Evolutionary conservation across 1,140 invertebrate genomes (phyloP), one percentile per base, ranked within the genome.

Genomic region (Paraescarpia echinospica): DNA sequence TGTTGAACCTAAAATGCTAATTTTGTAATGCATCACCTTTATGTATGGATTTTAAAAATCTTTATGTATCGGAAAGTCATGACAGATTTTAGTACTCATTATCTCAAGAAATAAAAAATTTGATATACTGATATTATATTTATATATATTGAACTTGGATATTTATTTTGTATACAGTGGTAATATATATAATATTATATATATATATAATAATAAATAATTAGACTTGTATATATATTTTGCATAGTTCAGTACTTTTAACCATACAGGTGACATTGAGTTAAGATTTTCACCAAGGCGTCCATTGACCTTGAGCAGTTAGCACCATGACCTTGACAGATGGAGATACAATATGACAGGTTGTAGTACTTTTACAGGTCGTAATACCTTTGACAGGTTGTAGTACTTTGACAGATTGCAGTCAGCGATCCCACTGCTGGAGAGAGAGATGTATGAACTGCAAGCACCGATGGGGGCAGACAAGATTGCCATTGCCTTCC

Each of bases 371-470:
- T 41, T 41, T 41, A 41, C 41, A 41, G 41, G n/a, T n/a, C n/a
- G n/a, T 51, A 18, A 51, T 51, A 51, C 59, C 8, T 27, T 77
- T 77, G 9, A 77, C 59, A 41, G 90, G n/a, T 90, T 18, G 14
- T 34, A 41, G 34, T 90, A 41, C 34, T 41, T 5, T 51, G 33
- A 5, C 93, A 96, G 96, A 89, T 94, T 96, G 89, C 95, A 95
- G 90, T 94, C 95, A 35, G 95, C 96, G 9, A 94, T 96, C 89
- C 95, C 95, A 14, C 92, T 96, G 77, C 89, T 96, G 18, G 93
- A 95, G 91, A 92, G 93, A 14, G 94, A 94, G 91, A 88, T 96
- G 31, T 77, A 94, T 31, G 48, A 35, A 6, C 89, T 95, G 27
- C 91, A 92, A 27, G 93, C 95, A 41, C n/a, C n/a, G n/a, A n/a